These are phyloP conservation scores for Hydrolagus affinis DNA, from an alignment of 2,113 vertebrate species.

Conservation along the genomic window DNA sequence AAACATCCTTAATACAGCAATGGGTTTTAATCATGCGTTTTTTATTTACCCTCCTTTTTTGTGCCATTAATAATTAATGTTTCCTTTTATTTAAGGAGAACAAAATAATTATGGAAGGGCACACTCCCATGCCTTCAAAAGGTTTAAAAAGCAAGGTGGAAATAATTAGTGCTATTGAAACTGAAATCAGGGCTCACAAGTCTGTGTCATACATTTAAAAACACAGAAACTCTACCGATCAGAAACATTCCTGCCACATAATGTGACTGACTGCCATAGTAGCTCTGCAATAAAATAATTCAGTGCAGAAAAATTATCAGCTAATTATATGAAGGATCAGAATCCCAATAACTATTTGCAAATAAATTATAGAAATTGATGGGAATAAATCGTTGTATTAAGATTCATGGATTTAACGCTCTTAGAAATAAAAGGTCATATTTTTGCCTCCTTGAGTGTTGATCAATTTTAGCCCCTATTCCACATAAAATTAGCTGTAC, in stretches of 20 bases:
- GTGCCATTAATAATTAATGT: conserved; percentile 77
- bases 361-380: conserved; percentile 96
- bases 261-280: conserved; percentile 73
- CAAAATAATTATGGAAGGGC: conserved; percentile 10
- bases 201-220: conserved; percentile 75
- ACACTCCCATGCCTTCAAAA: background rate
- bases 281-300: conserved; percentile 78
- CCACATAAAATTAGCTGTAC: conserved; percentile 62
- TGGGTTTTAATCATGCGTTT: conserved; percentile 90
- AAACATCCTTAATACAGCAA: conserved; percentile 85
- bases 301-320: conserved; percentile 78
- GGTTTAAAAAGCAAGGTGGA: conserved; percentile 58
- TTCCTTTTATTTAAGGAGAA: conserved; percentile 70
- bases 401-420: conserved; percentile 98
- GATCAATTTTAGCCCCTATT: conserved; percentile 92
- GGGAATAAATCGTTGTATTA: conserved; percentile 98
- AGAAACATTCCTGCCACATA: conserved; percentile 78
- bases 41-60: conserved; percentile 82
- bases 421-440: conserved; percentile 95
- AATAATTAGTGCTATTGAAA: conserved; percentile 76
- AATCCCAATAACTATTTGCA: conserved; percentile 86
- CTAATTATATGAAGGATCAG: conserved; percentile 88
- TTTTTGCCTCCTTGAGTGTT: conserved; percentile 93
- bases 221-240: conserved; percentile 63
- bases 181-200: conserved; percentile 75